These are phyloP conservation scores for Caenorhabditis sulstoni DNA, from an alignment of 2,888 invertebrate species.

Conservation along the genomic window DNA sequence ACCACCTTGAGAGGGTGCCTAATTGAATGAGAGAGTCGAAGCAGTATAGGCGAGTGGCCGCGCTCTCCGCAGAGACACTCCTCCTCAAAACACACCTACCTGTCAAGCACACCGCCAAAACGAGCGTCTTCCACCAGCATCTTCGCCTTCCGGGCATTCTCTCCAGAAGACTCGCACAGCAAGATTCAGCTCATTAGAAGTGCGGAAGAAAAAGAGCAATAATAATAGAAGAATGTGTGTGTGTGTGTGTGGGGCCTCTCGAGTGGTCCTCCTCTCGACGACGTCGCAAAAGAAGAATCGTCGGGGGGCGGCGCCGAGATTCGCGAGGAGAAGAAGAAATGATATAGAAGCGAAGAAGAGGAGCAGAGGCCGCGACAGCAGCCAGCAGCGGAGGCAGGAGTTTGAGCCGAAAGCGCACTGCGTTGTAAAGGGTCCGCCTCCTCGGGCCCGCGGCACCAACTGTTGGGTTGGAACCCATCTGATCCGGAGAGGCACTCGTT, in stretches of 20 bases:
- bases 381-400: conserved; percentile 27
- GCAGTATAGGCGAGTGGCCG: conserved; percentile 17
- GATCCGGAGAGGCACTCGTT: conserved; percentile 32
- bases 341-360: conserved; percentile 44
- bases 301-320: background rate
- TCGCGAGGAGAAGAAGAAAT: conserved; percentile 38
- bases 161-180: conserved; percentile 13
- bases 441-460: conserved; percentile 34
- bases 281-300: conserved; percentile 37
- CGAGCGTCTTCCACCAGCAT: conserved; percentile 28
- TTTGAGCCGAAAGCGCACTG: conserved; percentile 28
- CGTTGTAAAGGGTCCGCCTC: conserved; percentile 41
- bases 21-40: conserved; percentile 39
- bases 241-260: background rate
- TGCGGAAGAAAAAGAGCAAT: conserved; percentile 18
- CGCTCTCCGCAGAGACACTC: background rate
- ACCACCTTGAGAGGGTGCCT: conserved; percentile 14
- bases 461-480: conserved; percentile 44
- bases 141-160: conserved; percentile 54
- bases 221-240: conserved; percentile 30
- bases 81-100: conserved; percentile 24
- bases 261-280: conserved; percentile 14
- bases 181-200: conserved; percentile 55
- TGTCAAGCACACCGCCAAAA: conserved; percentile 37
- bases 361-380: conserved; percentile 25